phyloP scores from a whole-genome alignment of 2,888 invertebrate genomes.

The Plebejus anna region DNA sequence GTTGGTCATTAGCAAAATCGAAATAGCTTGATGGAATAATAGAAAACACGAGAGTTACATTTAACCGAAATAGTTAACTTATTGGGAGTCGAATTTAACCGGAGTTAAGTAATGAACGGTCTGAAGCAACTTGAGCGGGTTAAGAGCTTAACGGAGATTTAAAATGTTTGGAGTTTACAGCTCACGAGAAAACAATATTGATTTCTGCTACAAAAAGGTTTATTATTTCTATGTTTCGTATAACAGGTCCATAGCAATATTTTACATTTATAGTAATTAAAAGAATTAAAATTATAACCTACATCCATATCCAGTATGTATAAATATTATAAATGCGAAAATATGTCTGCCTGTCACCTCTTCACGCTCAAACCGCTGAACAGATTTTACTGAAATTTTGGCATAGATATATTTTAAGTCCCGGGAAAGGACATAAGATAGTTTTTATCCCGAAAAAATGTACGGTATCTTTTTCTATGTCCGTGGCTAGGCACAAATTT shows the following conservation, averaged over 20 bases:
- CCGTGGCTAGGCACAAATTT: too few species aligned
- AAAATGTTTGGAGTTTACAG: not conserved
- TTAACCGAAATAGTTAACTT: not conserved
- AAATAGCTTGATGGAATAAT: not conserved
- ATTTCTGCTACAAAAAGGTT: not conserved
- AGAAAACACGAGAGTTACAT: constrained; percentile 1
- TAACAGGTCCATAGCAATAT: not conserved
- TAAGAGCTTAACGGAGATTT: constrained; percentile 1
- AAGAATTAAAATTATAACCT: too few species aligned
- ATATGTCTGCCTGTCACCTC: too few species aligned
- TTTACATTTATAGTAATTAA: not conserved
- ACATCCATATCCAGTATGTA: too few species aligned
- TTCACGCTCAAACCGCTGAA: too few species aligned
- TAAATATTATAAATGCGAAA: too few species aligned
- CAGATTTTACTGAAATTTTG: too few species aligned
- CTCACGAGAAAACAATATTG: not conserved
- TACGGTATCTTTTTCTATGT: too few species aligned
- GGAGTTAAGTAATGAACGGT: not conserved
- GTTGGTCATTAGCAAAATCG: not conserved
- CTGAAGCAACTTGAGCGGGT: not conserved
- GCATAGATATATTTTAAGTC: too few species aligned
- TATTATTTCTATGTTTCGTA: not conserved
- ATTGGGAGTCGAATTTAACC: not conserved
- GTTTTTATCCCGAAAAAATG: too few species aligned
- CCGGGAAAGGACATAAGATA: too few species aligned